Base-by-base conservation (phyloP, 2,888 invertebrate species). In the Drosophila quinaria region DNA sequence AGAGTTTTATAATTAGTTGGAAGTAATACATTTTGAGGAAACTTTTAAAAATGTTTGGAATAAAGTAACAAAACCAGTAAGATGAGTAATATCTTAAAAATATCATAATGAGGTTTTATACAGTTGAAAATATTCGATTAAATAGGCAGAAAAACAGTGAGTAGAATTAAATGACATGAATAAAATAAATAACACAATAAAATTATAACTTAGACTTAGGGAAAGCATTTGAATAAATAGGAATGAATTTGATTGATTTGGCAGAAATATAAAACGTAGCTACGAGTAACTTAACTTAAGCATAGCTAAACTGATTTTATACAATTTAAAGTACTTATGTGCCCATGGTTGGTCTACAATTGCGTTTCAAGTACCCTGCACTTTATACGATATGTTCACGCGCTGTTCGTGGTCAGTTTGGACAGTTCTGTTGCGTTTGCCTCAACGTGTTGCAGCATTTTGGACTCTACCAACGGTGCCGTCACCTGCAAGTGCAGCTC, bases 401-500 rank as follows among this genome's bases (percentile, higher is more conserved):
- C 66, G 19, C 41, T 39, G 46, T 65, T 76, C 10, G 60, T 66
- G 59, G 72, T 78, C n/a, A 86, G 62, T 69, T 76, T 76, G 56
- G 74, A 76, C 35, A 87, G 61, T 47, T 86, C 85, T 19, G 73
- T 81, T 6, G 75, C 71, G 13, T 63, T 66, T 19, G 56, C 58
- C 25, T 70, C 64, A 19, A 52, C 62, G 17, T 54, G 49, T 17
- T 70, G 68, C 29, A 62, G 46, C 13, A 69, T 37, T 35, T 66
- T 80, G 6, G 88, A 66, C 10, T 85, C 80, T 1, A 92, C 87
- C n/a, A 92, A 71, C 3, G 92, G 92, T 6, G 90, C 68, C 35
- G 89, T 79, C 11, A 91, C 81, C 72, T 91, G 92, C 25, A 92
- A 71, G 41, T 90, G 87, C 42, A 83, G 77, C 60, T 91, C 92